A percentile compares a stretch with the other conserved stretches of the same genome.
phyloP scores from a whole-genome alignment of 92 coral and sea anemone species.

The Parazoanthus atlanticus region DNA sequence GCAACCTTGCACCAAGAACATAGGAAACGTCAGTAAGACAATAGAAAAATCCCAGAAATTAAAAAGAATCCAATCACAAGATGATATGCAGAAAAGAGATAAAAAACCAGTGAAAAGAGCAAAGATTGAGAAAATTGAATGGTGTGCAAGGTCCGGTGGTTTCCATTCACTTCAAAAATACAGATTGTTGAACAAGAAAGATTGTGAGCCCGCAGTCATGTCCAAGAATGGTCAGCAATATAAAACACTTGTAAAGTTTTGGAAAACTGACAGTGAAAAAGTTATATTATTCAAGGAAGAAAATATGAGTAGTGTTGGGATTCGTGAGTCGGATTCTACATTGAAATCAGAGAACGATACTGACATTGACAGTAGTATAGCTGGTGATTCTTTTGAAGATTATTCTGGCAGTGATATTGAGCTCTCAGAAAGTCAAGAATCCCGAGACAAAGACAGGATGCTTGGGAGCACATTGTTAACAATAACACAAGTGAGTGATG shows the following conservation, averaged over 20 bases:
- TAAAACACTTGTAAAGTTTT: neutral
- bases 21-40: neutral
- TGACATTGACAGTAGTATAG: slow-evolving; percentile 23
- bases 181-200: slow-evolving; percentile 42
- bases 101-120: slow-evolving; percentile 28
- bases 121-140: slow-evolving; percentile 68
- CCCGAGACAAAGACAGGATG: slow-evolving; percentile 32
- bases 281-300: neutral
- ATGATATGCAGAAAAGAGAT: neutral
- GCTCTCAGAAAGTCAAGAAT: slow-evolving; percentile 19
- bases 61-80: neutral
- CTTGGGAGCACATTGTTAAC: slow-evolving; percentile 51
- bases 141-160: slow-evolving; percentile 77
- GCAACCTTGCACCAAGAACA: neutral
- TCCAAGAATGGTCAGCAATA: slow-evolving; percentile 17
- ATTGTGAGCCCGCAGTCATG: slow-evolving; percentile 28
- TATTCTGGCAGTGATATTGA: slow-evolving; percentile 35
- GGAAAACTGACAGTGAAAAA: neutral
- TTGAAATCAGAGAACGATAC: neutral
- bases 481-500: slow-evolving; percentile 24
- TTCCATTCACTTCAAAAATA: slow-evolving; percentile 47
- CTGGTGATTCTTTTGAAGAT: slow-evolving; percentile 36
- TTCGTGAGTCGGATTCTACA: neutral
- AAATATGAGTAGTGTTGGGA: neutral
- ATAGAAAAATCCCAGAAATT: neutral